Evolutionary conservation across 2,797 vertebrate species (phyloP).

Genomic region (Syncerus caffer): DNA sequence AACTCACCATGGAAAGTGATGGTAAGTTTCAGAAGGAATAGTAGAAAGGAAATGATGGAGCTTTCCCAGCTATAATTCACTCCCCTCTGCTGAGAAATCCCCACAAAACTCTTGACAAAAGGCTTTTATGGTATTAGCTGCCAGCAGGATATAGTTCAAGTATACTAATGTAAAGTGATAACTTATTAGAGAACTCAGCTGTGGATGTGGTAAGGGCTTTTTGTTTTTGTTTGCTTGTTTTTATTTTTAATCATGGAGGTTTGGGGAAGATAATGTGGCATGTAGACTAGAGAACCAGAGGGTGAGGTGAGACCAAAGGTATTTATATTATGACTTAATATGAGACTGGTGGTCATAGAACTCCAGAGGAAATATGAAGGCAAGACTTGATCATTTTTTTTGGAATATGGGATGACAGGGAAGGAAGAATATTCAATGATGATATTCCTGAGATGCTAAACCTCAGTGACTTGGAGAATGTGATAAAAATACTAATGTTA

Average conservation of each 20-base stretch:
- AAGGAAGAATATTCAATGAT: not conserved
- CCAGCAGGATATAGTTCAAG: not conserved
- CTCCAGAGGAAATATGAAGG: not conserved
- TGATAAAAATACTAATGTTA: slow-evolving; percentile 4
- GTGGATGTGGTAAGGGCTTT: not conserved
- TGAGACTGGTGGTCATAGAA: not conserved
- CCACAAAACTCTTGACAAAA: not conserved
- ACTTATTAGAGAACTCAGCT: not conserved
- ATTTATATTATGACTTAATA: not conserved
- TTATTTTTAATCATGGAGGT: not conserved
- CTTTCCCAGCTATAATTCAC: not conserved
- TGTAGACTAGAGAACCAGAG: not conserved
- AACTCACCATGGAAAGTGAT: not conserved
- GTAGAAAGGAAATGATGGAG: not conserved
- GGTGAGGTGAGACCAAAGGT: not conserved
- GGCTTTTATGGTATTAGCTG: not conserved
- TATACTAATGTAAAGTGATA: not conserved
- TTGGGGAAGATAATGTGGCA: not conserved
- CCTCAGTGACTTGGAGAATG: not conserved
- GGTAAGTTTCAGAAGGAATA: not conserved
- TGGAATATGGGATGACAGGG: not conserved
- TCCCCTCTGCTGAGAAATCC: not conserved
- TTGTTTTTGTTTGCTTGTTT: not conserved
- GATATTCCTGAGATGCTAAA: slow-evolving; percentile 23
- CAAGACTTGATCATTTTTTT: not conserved